Evolutionary conservation across 2,888 invertebrate genomes (phyloP).

Genomic region (Hypselothyrea guttata): DNA sequence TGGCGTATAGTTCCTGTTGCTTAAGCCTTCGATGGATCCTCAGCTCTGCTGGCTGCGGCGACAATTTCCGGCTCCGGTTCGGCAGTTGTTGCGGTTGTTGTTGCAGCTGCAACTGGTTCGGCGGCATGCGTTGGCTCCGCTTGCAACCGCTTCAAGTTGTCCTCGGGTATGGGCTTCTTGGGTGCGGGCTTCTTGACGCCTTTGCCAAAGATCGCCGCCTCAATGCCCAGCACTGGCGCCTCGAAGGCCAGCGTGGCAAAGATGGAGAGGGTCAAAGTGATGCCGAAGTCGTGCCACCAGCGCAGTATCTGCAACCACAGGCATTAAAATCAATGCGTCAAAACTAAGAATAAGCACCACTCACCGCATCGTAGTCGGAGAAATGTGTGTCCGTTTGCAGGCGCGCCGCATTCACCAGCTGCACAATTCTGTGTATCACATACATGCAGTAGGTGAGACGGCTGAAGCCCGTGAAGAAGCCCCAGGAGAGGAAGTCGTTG

Average conservation of each 20-base stretch:
- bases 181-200: constrained; percentile 43
- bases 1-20: background rate
- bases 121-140: too few relatives aligned
- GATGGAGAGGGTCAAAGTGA: constrained; percentile 79
- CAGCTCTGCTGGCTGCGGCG: constrained; percentile 22
- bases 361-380: constrained; percentile 80
- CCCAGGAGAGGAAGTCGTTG: constrained; percentile 80
- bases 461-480: constrained; percentile 80
- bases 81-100: constrained; percentile 4
- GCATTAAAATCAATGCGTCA: constrained; percentile 18
- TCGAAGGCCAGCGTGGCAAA: constrained; percentile 83
- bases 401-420: constrained; percentile 75
- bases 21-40: constrained; percentile 58
- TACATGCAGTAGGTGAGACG: constrained; percentile 81
- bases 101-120: constrained; percentile 5
- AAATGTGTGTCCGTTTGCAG: constrained; percentile 79
- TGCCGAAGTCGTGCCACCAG: constrained; percentile 82
- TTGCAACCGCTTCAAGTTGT: constrained; percentile 30
- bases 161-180: constrained; percentile 46
- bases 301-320: constrained; percentile 76
- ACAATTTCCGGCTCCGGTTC: constrained; percentile 26
- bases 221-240: constrained; percentile 82
- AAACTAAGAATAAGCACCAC: background rate
- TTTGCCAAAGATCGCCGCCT: constrained; percentile 80
- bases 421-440: constrained; percentile 80